A percentile compares a stretch with the other conserved stretches of the same genome.
Conservation (phyloP, 2,113 vertebrate species). For the Nothocercus julius region DNA sequence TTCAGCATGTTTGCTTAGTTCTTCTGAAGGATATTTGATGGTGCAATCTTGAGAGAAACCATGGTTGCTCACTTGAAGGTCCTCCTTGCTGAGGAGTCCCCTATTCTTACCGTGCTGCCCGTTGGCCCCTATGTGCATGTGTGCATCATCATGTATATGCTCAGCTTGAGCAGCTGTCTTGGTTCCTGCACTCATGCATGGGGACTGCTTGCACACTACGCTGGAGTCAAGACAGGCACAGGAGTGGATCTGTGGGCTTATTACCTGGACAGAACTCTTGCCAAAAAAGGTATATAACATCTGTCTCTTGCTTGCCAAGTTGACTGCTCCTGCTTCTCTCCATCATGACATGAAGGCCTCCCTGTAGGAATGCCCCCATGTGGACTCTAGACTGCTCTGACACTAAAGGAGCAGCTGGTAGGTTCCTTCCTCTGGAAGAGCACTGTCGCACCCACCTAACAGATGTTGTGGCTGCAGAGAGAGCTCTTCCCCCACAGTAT, state of each 20-base stretch:
- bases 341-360: not conserved
- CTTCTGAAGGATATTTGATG: not conserved
- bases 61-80: not conserved
- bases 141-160: not conserved
- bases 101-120: not conserved
- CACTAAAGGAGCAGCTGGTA: not conserved
- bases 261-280: not conserved
- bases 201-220: not conserved
- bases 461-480: not conserved
- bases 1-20: not conserved
- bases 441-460: not conserved
- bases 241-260: not conserved
- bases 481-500: not conserved
- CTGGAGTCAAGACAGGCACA: not conserved
- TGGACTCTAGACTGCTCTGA: not conserved
- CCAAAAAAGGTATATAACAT: not conserved
- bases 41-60: not conserved
- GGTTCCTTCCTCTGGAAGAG: not conserved
- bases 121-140: not conserved
- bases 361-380: not conserved
- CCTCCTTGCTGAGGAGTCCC: not conserved
- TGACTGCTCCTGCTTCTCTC: not conserved
- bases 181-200: not conserved
- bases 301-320: not conserved
- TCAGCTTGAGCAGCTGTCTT: not conserved